These are phyloP conservation scores for Tanytarsus gracilentus DNA, from an alignment of 2,888 invertebrate species.

Conservation along the genomic window DNA sequence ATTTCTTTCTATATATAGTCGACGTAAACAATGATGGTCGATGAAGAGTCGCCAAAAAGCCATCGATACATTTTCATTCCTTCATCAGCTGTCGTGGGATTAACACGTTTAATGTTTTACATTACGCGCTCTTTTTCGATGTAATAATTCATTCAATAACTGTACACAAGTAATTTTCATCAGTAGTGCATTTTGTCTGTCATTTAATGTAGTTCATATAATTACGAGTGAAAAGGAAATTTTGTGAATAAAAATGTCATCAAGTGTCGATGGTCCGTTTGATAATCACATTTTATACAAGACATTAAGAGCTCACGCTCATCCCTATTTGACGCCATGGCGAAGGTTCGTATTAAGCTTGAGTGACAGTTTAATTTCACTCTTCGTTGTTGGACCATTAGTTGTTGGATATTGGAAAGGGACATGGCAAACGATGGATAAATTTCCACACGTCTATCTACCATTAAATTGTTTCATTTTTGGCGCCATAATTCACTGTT, in stretches of 20 bases:
- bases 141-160: too few species aligned
- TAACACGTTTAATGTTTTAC: too few species aligned
- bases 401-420: constrained; percentile 50
- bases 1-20: too few species aligned
- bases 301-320: constrained; percentile 3
- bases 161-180: too few species aligned
- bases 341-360: constrained; percentile 31
- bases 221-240: not conserved
- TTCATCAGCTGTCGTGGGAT: too few species aligned
- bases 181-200: too few species aligned
- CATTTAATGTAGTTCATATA: too few species aligned
- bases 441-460: constrained; percentile 46
- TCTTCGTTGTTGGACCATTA: constrained; percentile 39
- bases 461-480: constrained; percentile 41
- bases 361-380: constrained; percentile 31
- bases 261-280: constrained; percentile 22
- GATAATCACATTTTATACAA: constrained; percentile 23
- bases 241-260: not conserved
- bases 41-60: too few species aligned
- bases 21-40: too few species aligned
- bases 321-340: constrained; percentile 30
- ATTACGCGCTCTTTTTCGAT: too few species aligned
- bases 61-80: too few species aligned
- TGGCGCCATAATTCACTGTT: constrained; percentile 48
- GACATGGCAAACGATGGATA: constrained; percentile 47